phyloP scores from a whole-genome alignment of 2,888 invertebrate genomes.

The Drosophila melanosoma region DNA sequence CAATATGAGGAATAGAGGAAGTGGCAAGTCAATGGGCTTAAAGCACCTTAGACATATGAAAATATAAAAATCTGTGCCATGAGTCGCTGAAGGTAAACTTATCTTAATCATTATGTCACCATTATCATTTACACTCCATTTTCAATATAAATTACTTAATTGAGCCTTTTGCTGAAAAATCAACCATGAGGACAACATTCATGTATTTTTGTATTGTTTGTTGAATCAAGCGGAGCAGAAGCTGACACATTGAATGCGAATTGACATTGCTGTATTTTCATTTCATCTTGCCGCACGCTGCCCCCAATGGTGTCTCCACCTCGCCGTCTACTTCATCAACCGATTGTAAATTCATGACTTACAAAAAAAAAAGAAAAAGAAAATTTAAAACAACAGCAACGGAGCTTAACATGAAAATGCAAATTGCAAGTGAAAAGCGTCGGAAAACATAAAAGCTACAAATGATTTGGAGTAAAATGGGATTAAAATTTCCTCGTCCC shows the following conservation, averaged over 20 bases:
- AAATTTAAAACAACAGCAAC: conserved; percentile 27
- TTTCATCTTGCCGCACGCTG: conserved; percentile 20
- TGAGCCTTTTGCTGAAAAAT: background rate
- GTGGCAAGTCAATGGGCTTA: conserved; percentile 15
- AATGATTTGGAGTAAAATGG: conserved; percentile 57
- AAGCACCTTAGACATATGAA: background rate
- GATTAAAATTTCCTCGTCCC: conserved; percentile 19
- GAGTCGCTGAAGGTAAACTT: background rate
- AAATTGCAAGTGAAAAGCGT: conserved; percentile 72
- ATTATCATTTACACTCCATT: conserved; percentile 4
- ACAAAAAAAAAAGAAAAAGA: conserved; percentile 9
- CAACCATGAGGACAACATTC: conserved; percentile 5
- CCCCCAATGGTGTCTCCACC: background rate
- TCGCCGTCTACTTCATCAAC: background rate
- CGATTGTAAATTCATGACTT: conserved; percentile 60
- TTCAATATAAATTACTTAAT: background rate
- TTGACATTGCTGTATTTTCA: conserved; percentile 38
- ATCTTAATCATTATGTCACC: conserved; percentile 1
- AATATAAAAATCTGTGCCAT: background rate
- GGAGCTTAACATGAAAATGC: conserved; percentile 71
- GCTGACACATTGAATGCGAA: conserved; percentile 9
- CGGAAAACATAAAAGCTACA: conserved; percentile 69
- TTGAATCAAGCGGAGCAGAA: background rate
- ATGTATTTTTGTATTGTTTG: background rate
- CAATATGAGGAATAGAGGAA: conserved; percentile 4